Evolutionary conservation across 2,113 vertebrate genomes (phyloP), one percentile per base, ranked within the genome.

Genomic region (Pygoscelis antarcticus): DNA sequence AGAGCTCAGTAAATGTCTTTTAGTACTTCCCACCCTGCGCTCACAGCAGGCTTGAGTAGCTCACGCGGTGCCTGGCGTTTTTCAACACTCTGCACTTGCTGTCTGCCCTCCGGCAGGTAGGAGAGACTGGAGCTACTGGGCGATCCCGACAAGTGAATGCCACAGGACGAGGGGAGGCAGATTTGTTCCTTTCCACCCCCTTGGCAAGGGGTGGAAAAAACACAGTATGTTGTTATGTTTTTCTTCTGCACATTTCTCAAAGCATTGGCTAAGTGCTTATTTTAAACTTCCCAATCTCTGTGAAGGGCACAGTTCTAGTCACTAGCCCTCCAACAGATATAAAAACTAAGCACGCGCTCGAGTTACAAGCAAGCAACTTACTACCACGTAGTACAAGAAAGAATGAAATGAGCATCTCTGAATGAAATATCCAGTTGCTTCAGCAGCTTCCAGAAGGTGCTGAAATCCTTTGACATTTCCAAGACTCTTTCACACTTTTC

Each of bases 381-480:
- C 89, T 89, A 68, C 44, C 62, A 3, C 6, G 3, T 89, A 87
- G 89, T 46, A 65, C 34, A 44, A 57, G 78, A 74, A 64, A 77
- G 89, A 89, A 46, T 64, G 80, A 93, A 96, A 93, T 51, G 52
- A 90, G 72, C 92, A 91, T 95, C 93, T 83, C 81, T 26, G 5
- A 91, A 87, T 52, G 87, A 87, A 94, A 91, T 77, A 96, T 90
- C 94, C 94, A 83, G 74, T 92, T 70, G 68, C 92, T 83, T 96
- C 68, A 75, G 87, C 94, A 97, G 90, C 89, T 95, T 95, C 95
- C 96, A 97, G 89, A 97, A 96, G 96, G 96, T 97, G 96, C 75
- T 96, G 96, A 97, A 96, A 96, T 94, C 89, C 95, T 90, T 95
- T 97, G 96, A 95, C 96, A 96, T 97, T 93, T 97, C 96, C 96